Conservation (phyloP, 1,140 invertebrate genomes). For the Dreissena rostriformis region DNA sequence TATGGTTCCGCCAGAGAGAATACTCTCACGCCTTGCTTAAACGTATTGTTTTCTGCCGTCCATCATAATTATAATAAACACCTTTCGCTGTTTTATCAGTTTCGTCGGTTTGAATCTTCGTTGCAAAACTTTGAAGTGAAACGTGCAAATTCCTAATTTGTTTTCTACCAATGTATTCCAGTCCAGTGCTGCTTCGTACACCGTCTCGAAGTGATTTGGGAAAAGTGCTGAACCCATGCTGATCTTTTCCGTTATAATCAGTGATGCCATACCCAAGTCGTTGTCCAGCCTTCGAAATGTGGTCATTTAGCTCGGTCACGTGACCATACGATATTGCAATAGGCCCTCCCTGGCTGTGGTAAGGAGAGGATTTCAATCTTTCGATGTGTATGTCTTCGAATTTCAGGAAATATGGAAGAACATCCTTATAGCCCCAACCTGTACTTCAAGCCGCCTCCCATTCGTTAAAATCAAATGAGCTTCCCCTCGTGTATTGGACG, state of each 20-base stretch:
- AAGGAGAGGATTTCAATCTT: slow-evolving; percentile 9
- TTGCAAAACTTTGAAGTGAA: slow-evolving; percentile 13
- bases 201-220: neutral
- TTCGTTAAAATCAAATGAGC: slow-evolving; percentile 93
- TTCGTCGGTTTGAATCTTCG: slow-evolving; percentile 15
- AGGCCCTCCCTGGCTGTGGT: slow-evolving; percentile 13
- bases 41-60: slow-evolving; percentile 7
- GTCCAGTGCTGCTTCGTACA: neutral
- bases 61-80: slow-evolving; percentile 13
- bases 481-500: slow-evolving; percentile 97
- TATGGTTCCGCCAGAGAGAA: slow-evolving; percentile 26
- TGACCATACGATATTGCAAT: neutral
- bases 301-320: neutral
- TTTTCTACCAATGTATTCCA: slow-evolving; percentile 81
- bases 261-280: slow-evolving; percentile 78
- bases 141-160: slow-evolving; percentile 12
- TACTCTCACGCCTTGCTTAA: neutral
- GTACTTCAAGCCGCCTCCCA: slow-evolving; percentile 95
- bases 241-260: slow-evolving; percentile 42
- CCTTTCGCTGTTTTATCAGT: slow-evolving; percentile 8
- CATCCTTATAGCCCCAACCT: slow-evolving; percentile 94
- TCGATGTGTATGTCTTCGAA: slow-evolving; percentile 81
- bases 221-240: slow-evolving; percentile 11
- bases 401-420: slow-evolving; percentile 95
- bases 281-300: neutral